Base-by-base conservation (phyloP, 2,113 vertebrate species). In the Nothocercus nigrocapillus region DNA sequence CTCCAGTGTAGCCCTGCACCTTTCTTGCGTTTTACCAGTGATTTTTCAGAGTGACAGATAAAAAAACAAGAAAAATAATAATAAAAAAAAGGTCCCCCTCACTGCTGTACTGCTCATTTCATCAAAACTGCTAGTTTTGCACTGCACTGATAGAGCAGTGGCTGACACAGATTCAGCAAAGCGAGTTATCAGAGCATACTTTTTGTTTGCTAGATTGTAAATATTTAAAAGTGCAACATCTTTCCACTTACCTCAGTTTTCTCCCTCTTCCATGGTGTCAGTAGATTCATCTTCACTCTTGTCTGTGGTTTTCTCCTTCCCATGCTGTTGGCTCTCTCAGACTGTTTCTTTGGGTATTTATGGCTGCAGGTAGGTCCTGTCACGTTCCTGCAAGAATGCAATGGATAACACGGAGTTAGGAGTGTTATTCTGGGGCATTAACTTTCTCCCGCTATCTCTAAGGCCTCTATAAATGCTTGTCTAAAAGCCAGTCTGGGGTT, bases 331-430 rank as follows among this genome's bases (percentile, higher is more conserved):
- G 13, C 22, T 69, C 38, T 11, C 18, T 79, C n/a, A 27, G 58
- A 62, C 53, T 85, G 16, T 38, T 14, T 25, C 34, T 34, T 51
- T 34, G 36, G 21, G 27, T 36, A 25, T 7, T 13, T 4, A 0
- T 24, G 51, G 73, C 73, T 73, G 62, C 28, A 59, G 63, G 53
- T 22, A 7, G 5, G 40, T 74, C 63, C 49, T 63, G 40, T 25
- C 6, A 0, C 7, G 0, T 74, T 16, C 76, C 79, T 86, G 76
- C 49, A 34, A 7, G 19, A 19, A 5, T 1, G 1, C 25, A 16
- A 1, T 0, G 3, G 40, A 1, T 10, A 30, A 2, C 0, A 32
- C 8, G 45, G 8, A 5, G 6, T 0, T 56, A 4, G 47, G n/a
- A 70, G 5, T 25, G 45, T 15, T 20, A 5, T 51, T 12, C 13